Percentiles rank a stretch among this genome's conserved stretches.
Conservation (phyloP, 2,113 vertebrate genomes). For the Propithecus coquereli region DNA sequence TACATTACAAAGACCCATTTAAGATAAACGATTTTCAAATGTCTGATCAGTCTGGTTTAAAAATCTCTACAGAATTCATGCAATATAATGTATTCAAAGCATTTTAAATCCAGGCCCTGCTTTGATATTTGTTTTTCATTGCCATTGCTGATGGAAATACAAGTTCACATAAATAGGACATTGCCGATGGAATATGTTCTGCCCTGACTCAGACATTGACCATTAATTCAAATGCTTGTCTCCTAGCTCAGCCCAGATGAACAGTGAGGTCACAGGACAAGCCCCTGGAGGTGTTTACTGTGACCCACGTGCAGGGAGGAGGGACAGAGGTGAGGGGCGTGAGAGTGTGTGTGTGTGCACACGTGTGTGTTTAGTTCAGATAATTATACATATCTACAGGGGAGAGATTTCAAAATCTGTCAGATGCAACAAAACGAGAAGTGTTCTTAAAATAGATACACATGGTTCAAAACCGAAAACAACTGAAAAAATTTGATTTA, state of each 20-base stretch:
- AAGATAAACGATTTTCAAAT: conserved; percentile 42
- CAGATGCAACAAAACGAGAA: not conserved
- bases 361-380: not conserved
- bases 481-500: not conserved
- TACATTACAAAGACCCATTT: conserved; percentile 32
- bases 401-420: not conserved
- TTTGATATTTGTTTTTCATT: not conserved
- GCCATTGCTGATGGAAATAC: not conserved
- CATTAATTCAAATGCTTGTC: not conserved
- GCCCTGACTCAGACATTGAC: not conserved
- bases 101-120: not conserved
- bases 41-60: not conserved
- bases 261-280: not conserved
- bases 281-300: not conserved
- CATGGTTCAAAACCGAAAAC: not conserved
- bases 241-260: not conserved
- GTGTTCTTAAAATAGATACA: not conserved
- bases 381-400: not conserved
- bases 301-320: not conserved
- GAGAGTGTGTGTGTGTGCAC: not conserved
- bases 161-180: not conserved
- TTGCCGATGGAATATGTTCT: not conserved
- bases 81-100: not conserved
- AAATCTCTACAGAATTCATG: conserved; percentile 42
- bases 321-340: not conserved